Percentiles rank a stretch among this genome's conserved stretches.
Evolutionary conservation across 2,888 invertebrate genomes (phyloP).

Genomic region (Ochropleura plecta): DNA sequence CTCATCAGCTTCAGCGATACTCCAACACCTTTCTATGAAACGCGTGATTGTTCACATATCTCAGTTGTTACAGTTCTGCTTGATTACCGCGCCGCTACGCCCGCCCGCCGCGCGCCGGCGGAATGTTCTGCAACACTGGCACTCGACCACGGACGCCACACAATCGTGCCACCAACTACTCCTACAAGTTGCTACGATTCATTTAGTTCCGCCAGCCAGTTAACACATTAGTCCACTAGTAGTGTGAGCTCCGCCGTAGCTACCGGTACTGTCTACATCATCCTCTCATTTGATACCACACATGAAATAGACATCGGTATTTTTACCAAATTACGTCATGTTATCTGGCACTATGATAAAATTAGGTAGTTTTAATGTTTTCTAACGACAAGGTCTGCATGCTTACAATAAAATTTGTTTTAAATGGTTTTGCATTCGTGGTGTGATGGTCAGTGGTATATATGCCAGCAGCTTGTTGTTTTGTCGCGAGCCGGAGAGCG

Average conservation of each 20-base stretch:
- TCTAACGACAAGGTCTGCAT: neutral
- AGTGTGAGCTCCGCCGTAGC: neutral
- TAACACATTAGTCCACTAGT: neutral
- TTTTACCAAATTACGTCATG: constrained; percentile 15
- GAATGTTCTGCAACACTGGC: constrained; percentile 38
- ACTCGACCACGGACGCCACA: constrained; percentile 17
- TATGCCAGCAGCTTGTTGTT: neutral
- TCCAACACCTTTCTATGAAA: neutral
- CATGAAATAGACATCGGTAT: neutral
- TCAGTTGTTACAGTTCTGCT: constrained; percentile 27
- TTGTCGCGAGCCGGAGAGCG: neutral
- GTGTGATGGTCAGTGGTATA: neutral
- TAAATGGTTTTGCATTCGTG: neutral
- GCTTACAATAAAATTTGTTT: neutral
- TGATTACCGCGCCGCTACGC: constrained; percentile 34
- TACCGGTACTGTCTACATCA: neutral
- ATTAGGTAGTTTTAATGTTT: constrained; percentile 1
- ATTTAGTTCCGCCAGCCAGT: constrained; percentile 27
- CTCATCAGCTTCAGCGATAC: neutral
- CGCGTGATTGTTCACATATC: neutral
- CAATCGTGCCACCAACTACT: constrained; percentile 1
- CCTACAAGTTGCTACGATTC: neutral
- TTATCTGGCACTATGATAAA: constrained; percentile 1
- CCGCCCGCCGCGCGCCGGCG: neutral
- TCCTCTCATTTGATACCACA: neutral